Percentiles rank a stretch among this genome's conserved stretches.
Conservation (phyloP, 2,113 vertebrate genomes). For the Limnothrissa miodon region DNA sequence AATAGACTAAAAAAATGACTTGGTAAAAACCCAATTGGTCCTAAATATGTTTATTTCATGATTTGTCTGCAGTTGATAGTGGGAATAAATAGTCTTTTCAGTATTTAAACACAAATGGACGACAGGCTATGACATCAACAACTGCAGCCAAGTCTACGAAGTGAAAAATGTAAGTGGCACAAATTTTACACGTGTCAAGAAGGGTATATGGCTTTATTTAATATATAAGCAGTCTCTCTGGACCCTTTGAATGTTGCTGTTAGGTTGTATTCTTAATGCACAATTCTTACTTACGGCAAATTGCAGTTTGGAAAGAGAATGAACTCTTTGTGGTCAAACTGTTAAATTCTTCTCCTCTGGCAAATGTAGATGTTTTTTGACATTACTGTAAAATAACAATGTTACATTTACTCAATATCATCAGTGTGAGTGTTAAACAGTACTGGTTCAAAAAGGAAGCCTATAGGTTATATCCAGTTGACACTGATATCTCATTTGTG, state of each 20-base stretch:
- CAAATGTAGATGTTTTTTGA: neutral
- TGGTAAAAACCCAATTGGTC: neutral
- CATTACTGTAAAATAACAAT: neutral
- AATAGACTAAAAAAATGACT: conserved; percentile 14
- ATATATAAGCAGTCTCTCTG: too few relatives aligned
- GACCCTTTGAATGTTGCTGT: too few relatives aligned
- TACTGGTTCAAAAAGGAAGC: too few relatives aligned
- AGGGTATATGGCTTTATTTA: too few relatives aligned
- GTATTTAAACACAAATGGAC: too few relatives aligned
- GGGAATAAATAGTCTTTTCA: conserved; percentile 49
- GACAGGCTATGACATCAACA: conserved; percentile 49
- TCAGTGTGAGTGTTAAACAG: too few relatives aligned
- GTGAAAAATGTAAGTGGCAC: conserved; percentile 51
- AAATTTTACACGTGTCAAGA: conserved; percentile 42
- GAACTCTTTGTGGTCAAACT: neutral
- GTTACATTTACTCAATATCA: too few relatives aligned
- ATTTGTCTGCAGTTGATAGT: conserved; percentile 42
- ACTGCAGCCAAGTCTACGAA: conserved; percentile 48
- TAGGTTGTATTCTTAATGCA: too few relatives aligned
- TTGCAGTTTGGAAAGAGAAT: neutral
- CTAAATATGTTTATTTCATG: conserved; percentile 20
- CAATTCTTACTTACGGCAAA: too few relatives aligned
- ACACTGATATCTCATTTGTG: neutral
- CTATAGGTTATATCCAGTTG: neutral
- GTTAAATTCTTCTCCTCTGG: neutral